Conservation (phyloP, 37 sponge, comb jelly and placozoan species). For the Spongia lamella region DNA sequence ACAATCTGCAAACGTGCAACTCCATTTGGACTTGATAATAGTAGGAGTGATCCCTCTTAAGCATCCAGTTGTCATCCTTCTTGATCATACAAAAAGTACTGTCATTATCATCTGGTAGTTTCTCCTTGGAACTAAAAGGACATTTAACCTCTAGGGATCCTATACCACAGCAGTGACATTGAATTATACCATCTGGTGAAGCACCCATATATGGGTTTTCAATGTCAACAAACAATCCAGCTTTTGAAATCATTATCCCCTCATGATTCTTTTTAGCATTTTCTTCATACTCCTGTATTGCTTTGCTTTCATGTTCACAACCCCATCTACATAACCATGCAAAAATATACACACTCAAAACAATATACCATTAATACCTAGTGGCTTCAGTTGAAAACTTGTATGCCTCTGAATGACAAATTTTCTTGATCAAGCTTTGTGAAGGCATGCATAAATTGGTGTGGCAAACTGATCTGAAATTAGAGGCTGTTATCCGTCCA, state of each 20-base stretch:
- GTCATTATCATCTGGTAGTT: constrained; percentile 3
- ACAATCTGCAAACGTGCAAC: too few relatives aligned
- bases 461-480: constrained; percentile 16
- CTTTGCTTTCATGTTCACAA: constrained; percentile 47
- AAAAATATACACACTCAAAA: neutral
- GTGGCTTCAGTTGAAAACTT: constrained; percentile 25
- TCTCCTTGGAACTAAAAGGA: neutral
- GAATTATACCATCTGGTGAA: constrained; percentile 38
- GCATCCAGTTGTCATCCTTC: neutral
- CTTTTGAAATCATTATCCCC: neutral
- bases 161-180: constrained; percentile 41
- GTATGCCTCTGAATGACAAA: constrained; percentile 36
- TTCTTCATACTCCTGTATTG: constrained; percentile 11
- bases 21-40: too few relatives aligned
- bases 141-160: constrained; percentile 16
- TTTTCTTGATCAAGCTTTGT: constrained; percentile 20
- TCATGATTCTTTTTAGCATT: constrained; percentile 9
- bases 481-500: constrained; percentile 49
- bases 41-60: too few relatives aligned
- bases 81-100: constrained; percentile 10
- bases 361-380: neutral
- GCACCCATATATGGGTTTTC: constrained; percentile 34
- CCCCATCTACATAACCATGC: constrained; percentile 27
- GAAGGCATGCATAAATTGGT: constrained; percentile 34
- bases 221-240: constrained; percentile 27